Evolutionary conservation across 2,797 vertebrate genomes (phyloP), one percentile per base, ranked within the genome.

Genomic region (Notolepis coatsorum): DNA sequence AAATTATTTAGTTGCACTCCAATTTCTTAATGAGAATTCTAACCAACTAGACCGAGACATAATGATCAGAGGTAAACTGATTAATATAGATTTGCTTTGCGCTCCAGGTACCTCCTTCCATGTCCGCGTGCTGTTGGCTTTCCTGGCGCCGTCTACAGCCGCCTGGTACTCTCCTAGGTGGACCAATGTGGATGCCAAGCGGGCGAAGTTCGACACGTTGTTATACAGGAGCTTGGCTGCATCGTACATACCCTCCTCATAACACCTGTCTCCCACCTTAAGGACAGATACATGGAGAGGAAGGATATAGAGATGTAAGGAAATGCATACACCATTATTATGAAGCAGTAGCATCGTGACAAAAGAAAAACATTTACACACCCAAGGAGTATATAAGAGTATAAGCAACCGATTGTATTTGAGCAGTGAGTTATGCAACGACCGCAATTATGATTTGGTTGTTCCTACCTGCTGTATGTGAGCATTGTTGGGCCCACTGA

Each of bases 121-220:
- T 7, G 94, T 97, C 51, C 93, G 91, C 1, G 95, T 97, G 88
- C 95, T 97, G 68, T 96, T 97, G 78, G 96, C 96, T 89, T 98
- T 98, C 74, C 93, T 92, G 59, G 93, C 95, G 3, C 96, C 95
- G 82, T 98, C 96, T 67, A 98, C 96, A 0, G 96, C 96, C 0
- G 96, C 96, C 83, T 97, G 97, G 77, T 96, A 96, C 57, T 99
- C 96, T n/a, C 96, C 95, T 0, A 96, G 93, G 80, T 95, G 94
- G 52, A 97, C 95, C 31, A 98, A 84, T 3, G 96, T 97, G 4
- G 96, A 97, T 0, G 96, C 96, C 73, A 97, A 91, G 20, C 93
- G 92, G 33, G 95, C 96, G 63, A 97, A 97, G 80, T 97, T 97
- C 50, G 97, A 98, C 5, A 97, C 94, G 0, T 93, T 96, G 88